Evolutionary conservation across 2,113 vertebrate species (phyloP), one percentile per base, ranked within the genome.

Genomic region (Ondatra zibethicus): DNA sequence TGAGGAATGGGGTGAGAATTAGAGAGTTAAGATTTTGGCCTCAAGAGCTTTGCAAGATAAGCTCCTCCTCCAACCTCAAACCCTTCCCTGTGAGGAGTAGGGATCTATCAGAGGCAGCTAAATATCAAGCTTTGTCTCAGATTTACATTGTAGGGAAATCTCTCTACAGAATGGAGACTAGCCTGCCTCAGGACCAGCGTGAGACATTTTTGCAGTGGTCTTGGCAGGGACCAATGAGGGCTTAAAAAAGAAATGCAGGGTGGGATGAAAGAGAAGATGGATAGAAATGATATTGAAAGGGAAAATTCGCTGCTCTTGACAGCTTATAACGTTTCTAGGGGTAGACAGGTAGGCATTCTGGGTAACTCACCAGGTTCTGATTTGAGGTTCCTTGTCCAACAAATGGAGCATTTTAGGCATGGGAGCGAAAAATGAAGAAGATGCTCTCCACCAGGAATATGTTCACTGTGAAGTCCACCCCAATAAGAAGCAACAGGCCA

Each of bases 1-100:
- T 13, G 33, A 42, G 29, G 19, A 12, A 0, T 14, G 16, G 16
- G 27, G 1, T 33, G 42, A 23, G 70, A 50, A 27, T 39, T 29
- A 12, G 7, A 66, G 7, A 1, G 0, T 61, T 1, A 61, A 61
- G 8, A 29, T 27, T n/a, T 5, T 7, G 14, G 39, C 10, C 17
- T 5, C 85, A 85, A 31, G 21, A 81, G n/a, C 75, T 84, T 50
- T 47, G 8, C 27, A 17, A 23, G 36, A 50, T 16, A 50, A 86
- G 7, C 31, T 42, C 66, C 81, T 11, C 21, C 82, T 75, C 27
- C 39, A 7, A 14, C 47, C 50, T 61, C 76, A 33, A 92, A 7
- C 52, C 17, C 14, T 50, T 78, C 6, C 36, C 19, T 88, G 42
- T 25, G 77, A 87, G 75, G 42, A 31, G 21, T 29, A 14, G 25